Evolutionary conservation across 2,888 invertebrate species (phyloP), one percentile per base, ranked within the genome.

Genomic region (Aphidius colemani): DNA sequence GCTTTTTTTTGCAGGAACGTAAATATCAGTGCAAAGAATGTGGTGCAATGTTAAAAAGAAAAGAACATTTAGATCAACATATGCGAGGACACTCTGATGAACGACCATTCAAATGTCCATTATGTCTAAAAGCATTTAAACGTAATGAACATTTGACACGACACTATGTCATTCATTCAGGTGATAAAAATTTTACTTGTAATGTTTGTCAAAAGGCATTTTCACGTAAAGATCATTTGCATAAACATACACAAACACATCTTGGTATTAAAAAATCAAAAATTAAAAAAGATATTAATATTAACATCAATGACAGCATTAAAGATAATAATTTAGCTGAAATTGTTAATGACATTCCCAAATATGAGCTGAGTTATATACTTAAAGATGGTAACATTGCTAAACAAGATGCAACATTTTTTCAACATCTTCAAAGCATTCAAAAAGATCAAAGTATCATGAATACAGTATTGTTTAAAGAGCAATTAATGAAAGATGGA

Each of bases 61-160:
- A 85, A 66, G 85, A 85, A 64, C 85, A 85, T 65, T 70, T 85
- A 10, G 85, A 85, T 68, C 81, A 84, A 50, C 85, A 85, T 61
- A 83, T 84, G 79, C 78, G 84, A 7, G 84, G 83, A 13, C 85
- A 84, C 65, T 83, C 83, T 7, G 82, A 83, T 53, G 84, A 84
- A 65, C 75, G 85, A 55, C 85, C 84, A 1, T 83, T 78, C 66
- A 81, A 82, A 58, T 83, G 83, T 70, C 78, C 78, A 0, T 76
- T 83, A 9, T 84, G 84, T 64, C 78, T 77, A 45, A 83, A 83
- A 69, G 83, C 81, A 3, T 85, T 85, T 70, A 85, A 85, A 65
- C 78, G 86, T 46, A 85, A 85, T 68, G 85, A 86, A 65, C 85
- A 85, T 69, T 76, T 85, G n/a, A 84, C 85, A 0, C 81, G 85